Percentiles rank a stretch among this genome's conserved stretches.
These are phyloP conservation scores for Drosophila atripex DNA, from an alignment of 2,888 invertebrate genomes.

Conservation along the genomic window DNA sequence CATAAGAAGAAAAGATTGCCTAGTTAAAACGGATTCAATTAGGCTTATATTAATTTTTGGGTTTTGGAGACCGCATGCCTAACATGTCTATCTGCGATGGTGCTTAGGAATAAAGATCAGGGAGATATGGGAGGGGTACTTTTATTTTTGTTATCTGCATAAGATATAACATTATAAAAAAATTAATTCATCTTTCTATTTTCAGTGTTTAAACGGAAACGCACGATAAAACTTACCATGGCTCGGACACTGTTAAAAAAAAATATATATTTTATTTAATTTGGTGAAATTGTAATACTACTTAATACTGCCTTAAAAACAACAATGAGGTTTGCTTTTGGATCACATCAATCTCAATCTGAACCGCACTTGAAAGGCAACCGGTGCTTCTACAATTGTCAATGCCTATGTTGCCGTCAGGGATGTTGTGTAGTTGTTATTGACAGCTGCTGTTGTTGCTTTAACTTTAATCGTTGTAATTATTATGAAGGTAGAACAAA, in stretches of 20 bases:
- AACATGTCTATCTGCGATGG: too few relatives aligned
- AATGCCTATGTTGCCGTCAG: slow-evolving; percentile 66
- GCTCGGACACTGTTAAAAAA: background rate
- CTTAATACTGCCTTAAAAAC: background rate
- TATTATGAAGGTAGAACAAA: slow-evolving; percentile 11
- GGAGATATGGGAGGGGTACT: too few relatives aligned
- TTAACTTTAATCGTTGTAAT: slow-evolving; percentile 36
- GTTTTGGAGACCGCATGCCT: too few relatives aligned
- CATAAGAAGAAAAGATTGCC: too few relatives aligned
- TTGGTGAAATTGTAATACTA: background rate
- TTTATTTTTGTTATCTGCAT: too few relatives aligned
- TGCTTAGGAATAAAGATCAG: too few relatives aligned
- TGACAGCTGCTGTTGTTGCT: slow-evolving; percentile 51
- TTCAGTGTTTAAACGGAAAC: background rate
- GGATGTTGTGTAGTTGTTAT: slow-evolving; percentile 63
- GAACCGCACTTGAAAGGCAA: slow-evolving; percentile 5
- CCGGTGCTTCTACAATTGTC: slow-evolving; percentile 62
- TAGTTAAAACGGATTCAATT: too few relatives aligned
- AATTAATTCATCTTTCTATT: background rate
- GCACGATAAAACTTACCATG: background rate
- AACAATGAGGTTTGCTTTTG: slow-evolving; percentile 46
- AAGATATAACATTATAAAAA: background rate
- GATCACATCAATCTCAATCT: slow-evolving; percentile 23
- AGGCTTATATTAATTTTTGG: too few relatives aligned
- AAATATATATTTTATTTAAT: background rate